Conservation (phyloP, 2,797 vertebrate genomes). For the Anableps anableps region DNA sequence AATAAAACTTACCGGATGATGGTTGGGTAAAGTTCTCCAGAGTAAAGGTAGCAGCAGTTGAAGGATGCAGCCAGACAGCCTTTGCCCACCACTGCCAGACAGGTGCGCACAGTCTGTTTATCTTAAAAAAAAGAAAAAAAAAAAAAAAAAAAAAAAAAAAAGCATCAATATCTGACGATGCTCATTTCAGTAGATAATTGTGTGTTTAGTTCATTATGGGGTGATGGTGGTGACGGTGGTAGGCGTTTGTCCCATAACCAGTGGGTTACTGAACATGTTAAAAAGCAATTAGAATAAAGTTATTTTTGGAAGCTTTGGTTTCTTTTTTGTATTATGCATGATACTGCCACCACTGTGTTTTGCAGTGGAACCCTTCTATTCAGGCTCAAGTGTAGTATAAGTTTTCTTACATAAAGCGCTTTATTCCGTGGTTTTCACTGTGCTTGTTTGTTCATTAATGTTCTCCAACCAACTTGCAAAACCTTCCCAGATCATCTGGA, state of each 20-base stretch:
- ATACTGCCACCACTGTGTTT: neutral
- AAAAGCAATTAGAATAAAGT: neutral
- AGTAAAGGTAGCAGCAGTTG: conserved; percentile 89
- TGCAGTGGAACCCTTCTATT: neutral
- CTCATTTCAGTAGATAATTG: neutral
- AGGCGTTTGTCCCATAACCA: too few species aligned
- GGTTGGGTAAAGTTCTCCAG: conserved; percentile 91
- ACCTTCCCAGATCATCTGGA: neutral
- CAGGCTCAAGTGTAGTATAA: neutral
- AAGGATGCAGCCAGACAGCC: conserved; percentile 92
- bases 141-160: neutral
- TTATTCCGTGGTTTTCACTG: neutral
- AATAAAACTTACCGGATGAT: conserved; percentile 83
- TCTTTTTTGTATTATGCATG: neutral
- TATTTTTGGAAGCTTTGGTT: neutral
- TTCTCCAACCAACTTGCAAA: neutral
- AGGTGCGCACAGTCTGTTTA: conserved; percentile 78
- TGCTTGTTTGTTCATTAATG: neutral
- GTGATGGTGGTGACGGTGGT: too few species aligned
- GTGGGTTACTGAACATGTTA: too few species aligned
- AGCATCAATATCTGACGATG: neutral
- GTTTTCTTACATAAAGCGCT: neutral
- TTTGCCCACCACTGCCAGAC: conserved; percentile 90
- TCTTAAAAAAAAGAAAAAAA: conserved; percentile 80
- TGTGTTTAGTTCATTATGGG: neutral